Percentiles rank a stretch among this genome's conserved stretches.
Evolutionary conservation across 2,113 vertebrate genomes (phyloP).

Genomic region (Hydropotes inermis): DNA sequence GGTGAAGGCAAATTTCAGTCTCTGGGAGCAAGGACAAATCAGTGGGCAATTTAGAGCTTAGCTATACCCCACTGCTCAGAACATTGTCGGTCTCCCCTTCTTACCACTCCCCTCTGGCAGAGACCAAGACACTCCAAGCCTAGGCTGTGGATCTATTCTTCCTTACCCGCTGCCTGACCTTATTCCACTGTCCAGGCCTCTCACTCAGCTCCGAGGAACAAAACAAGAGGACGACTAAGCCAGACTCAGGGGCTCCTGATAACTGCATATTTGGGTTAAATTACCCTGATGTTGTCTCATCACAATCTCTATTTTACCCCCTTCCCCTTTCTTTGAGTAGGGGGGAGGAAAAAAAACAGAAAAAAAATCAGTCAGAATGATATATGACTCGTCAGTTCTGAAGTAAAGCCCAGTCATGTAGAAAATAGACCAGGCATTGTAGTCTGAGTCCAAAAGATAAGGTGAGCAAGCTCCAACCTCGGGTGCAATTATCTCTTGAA

Average conservation of each 20-base stretch:
- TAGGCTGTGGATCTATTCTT: neutral
- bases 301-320: conserved; percentile 66
- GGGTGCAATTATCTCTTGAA: conserved; percentile 79
- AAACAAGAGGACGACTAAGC: neutral
- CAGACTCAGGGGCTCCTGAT: neutral
- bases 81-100: neutral
- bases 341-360: conserved; percentile 7
- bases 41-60: neutral
- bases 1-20: neutral
- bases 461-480: conserved; percentile 77
- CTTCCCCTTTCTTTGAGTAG: neutral
- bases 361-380: conserved; percentile 87
- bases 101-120: neutral
- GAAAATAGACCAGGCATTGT: conserved; percentile 89
- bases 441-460: conserved; percentile 78
- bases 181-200: neutral
- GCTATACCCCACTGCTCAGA: neutral
- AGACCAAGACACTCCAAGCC: neutral
- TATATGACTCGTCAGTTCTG: conserved; percentile 85
- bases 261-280: conserved; percentile 59
- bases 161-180: neutral
- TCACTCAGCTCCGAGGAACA: neutral
- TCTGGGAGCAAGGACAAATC: neutral
- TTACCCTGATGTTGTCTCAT: conserved; percentile 56
- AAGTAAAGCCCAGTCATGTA: conserved; percentile 90